Evolutionary conservation across 2,797 vertebrate genomes (phyloP).

Genomic region (Gymnoscopelus braueri): DNA sequence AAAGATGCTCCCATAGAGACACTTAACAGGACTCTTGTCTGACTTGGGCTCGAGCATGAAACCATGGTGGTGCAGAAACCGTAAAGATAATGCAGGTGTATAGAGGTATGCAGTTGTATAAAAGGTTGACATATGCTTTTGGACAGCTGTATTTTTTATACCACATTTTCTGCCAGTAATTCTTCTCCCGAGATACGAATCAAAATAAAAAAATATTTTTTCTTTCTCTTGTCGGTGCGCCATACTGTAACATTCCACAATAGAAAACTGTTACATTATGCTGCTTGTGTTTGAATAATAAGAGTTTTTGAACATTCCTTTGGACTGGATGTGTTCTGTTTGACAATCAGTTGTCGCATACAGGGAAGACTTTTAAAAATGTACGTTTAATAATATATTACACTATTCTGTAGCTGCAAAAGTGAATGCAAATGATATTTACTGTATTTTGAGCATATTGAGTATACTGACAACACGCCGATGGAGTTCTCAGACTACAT

Average conservation of each 20-base stretch:
- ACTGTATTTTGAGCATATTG: too few species aligned
- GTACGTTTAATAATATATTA: too few species aligned
- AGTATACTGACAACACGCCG: too few species aligned
- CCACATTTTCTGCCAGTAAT: constrained; percentile 8
- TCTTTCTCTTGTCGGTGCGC: not conserved
- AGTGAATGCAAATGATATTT: too few species aligned
- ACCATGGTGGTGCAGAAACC: constrained; percentile 17
- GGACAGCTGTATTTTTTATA: constrained; percentile 19
- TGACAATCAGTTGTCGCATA: not conserved
- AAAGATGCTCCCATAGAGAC: not conserved
- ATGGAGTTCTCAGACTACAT: not conserved
- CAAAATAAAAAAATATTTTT: constrained; percentile 11
- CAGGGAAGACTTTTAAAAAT: too few species aligned
- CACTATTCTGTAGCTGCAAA: too few species aligned
- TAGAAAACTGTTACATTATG: constrained; percentile 18
- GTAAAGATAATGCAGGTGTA: not conserved
- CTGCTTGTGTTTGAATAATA: constrained; percentile 35
- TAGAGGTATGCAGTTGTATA: constrained; percentile 5
- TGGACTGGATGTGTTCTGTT: constrained; percentile 10
- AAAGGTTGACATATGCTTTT: not conserved
- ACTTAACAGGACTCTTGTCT: constrained; percentile 4
- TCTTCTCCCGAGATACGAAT: not conserved
- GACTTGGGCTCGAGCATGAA: not conserved
- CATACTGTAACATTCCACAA: constrained; percentile 40
- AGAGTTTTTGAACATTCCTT: constrained; percentile 25